Conservation (phyloP, 2,888 invertebrate genomes). For the Alviniconcha strummeri region DNA sequence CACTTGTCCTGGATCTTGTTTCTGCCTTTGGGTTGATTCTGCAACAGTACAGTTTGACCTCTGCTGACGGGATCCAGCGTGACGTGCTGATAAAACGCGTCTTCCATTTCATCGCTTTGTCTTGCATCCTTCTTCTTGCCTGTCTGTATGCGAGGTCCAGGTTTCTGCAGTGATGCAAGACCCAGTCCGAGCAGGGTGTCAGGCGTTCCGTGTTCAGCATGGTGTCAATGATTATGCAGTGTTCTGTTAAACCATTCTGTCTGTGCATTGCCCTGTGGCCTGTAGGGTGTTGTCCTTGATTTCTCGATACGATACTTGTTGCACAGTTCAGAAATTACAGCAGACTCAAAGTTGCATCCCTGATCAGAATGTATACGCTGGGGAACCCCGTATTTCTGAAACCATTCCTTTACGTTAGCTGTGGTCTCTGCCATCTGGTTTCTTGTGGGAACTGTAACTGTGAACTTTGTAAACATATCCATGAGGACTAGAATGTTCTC, state of each 20-base stretch:
- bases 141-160: neutral
- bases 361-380: neutral
- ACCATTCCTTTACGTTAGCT: neutral
- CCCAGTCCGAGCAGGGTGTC: neutral
- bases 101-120: neutral
- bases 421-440: neutral
- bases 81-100: neutral
- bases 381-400: neutral
- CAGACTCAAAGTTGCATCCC: neutral
- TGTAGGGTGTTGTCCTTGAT: neutral
- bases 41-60: neutral
- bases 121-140: constrained; percentile 5
- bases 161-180: neutral
- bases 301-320: neutral
- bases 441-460: neutral
- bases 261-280: constrained; percentile 2
- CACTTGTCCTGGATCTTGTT: too few relatives aligned
- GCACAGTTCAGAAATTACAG: neutral
- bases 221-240: neutral
- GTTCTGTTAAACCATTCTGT: neutral
- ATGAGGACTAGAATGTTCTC: constrained; percentile 13
- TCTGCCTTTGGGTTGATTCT: too few relatives aligned
- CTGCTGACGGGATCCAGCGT: neutral
- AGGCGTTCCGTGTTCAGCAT: too few relatives aligned
- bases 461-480: constrained; percentile 1